These are phyloP conservation scores for Bombus terrestris DNA, from an alignment of 1,140 invertebrate species.

Conservation along the genomic window DNA sequence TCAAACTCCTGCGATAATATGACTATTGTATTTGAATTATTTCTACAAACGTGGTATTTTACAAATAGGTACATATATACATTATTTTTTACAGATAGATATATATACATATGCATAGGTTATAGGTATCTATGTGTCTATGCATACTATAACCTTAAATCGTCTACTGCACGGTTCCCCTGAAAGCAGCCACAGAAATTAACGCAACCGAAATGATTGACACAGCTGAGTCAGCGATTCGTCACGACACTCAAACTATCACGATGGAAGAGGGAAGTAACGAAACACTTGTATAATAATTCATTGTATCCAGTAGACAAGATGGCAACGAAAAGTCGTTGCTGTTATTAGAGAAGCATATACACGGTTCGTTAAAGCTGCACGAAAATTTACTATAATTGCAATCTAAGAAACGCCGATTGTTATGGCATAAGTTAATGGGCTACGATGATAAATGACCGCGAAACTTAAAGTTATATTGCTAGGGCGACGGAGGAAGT, in stretches of 20 bases:
- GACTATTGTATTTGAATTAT: neutral
- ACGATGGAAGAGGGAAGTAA: conserved; percentile 37
- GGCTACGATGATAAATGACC: conserved; percentile 53
- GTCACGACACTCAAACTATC: conserved; percentile 41
- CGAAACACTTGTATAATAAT: conserved; percentile 58
- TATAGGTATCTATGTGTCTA: neutral
- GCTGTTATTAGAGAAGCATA: conserved; percentile 51
- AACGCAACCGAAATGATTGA: conserved; percentile 46
- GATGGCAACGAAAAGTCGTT: conserved; percentile 19
- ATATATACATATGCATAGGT: neutral
- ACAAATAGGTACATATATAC: neutral
- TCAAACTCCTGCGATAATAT: conserved; percentile 5
- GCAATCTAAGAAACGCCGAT: conserved; percentile 52
- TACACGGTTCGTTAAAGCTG: conserved; percentile 15
- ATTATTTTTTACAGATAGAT: too few relatives aligned
- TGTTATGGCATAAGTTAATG: conserved; percentile 62
- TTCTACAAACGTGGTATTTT: neutral
- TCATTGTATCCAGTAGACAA: conserved; percentile 33
- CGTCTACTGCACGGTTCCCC: conserved; percentile 3
- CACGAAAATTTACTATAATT: conserved; percentile 54
- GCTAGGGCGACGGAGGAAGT: conserved; percentile 8
- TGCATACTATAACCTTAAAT: neutral
- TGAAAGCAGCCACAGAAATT: neutral
- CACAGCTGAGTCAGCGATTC: conserved; percentile 59
- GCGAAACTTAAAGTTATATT: conserved; percentile 55